Percentiles rank a stretch among this genome's conserved stretches.
phyloP scores from a whole-genome alignment of 35 echinoderm and acorn worm genomes.

The Lytechinus pictus region DNA sequence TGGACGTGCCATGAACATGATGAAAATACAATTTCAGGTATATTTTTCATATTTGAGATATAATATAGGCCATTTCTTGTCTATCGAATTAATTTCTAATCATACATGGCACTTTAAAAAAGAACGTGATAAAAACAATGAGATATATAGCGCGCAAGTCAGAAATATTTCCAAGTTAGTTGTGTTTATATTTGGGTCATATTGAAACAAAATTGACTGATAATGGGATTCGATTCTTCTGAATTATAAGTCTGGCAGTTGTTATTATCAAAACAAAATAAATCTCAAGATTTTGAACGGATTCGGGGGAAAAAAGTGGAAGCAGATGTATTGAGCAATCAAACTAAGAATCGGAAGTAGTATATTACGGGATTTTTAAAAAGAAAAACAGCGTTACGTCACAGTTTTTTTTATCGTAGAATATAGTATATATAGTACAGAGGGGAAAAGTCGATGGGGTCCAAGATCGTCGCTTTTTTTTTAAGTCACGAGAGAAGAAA shows the following conservation, averaged over 20 bases:
- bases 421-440: not conserved
- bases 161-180: not conserved
- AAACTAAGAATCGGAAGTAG: slow-evolving; percentile 18
- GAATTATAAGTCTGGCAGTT: not conserved
- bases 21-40: too few species aligned
- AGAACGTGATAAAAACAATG: too few species aligned
- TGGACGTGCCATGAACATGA: too few species aligned
- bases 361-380: not conserved
- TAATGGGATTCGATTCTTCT: not conserved
- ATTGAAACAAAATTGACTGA: not conserved
- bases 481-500: not conserved
- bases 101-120: too few species aligned
- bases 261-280: not conserved
- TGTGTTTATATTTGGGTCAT: not conserved
- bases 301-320: not conserved
- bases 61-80: too few species aligned
- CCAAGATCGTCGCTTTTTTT: not conserved
- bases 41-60: too few species aligned
- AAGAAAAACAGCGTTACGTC: not conserved
- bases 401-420: too few species aligned
- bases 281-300: not conserved
- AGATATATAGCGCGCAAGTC: too few species aligned
- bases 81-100: too few species aligned
- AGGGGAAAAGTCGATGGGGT: not conserved
- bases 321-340: slow-evolving; percentile 13